phyloP scores from a whole-genome alignment of 1,140 invertebrate genomes.

The Drosophila murphyi region DNA sequence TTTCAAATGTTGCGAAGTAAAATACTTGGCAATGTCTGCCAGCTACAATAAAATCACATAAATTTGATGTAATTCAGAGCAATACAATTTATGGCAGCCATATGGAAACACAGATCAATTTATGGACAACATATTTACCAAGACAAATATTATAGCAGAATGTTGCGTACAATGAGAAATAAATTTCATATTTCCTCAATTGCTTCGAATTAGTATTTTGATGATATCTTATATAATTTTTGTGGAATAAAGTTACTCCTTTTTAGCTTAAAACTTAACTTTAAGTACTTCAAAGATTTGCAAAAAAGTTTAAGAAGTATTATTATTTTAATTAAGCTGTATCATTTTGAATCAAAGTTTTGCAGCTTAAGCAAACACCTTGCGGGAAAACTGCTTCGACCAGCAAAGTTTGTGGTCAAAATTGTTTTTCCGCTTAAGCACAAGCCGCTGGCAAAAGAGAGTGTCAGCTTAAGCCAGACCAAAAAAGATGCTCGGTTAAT shows the following conservation, averaged over 20 bases:
- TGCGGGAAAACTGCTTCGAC: neutral
- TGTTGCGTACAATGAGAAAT: neutral
- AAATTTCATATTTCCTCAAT: neutral
- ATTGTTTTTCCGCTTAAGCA: neutral
- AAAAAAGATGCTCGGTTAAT: slow-evolving; percentile 48
- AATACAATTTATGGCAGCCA: neutral
- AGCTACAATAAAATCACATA: neutral
- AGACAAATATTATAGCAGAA: neutral
- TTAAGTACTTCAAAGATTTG: neutral
- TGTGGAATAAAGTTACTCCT: too few relatives aligned
- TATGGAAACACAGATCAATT: slow-evolving; percentile 2
- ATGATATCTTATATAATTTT: too few relatives aligned
- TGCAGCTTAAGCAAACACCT: neutral
- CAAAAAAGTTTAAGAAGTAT: neutral
- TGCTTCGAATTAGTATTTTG: too few relatives aligned
- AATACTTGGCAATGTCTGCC: neutral
- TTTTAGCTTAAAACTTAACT: neutral
- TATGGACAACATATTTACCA: neutral
- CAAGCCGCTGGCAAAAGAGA: slow-evolving; percentile 3
- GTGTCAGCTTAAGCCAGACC: neutral
- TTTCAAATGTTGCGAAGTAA: neutral
- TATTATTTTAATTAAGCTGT: neutral
- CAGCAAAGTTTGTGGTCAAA: neutral
- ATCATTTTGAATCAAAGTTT: neutral
- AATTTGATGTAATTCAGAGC: neutral